These are phyloP conservation scores for Lamellibrachia satsuma DNA, from an alignment of 2,888 invertebrate genomes.

Conservation along the genomic window DNA sequence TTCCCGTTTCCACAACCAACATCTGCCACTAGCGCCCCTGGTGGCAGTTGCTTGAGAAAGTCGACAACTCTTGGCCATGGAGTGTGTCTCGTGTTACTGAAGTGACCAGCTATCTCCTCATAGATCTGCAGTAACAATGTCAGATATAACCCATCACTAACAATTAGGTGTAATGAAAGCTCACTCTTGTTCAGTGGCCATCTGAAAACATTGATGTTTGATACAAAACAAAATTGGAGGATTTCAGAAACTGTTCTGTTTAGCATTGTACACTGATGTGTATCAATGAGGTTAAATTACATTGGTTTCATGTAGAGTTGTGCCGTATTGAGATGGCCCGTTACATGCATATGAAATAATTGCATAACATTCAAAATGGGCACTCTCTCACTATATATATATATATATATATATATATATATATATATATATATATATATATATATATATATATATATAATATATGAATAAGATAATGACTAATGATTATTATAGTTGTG, in stretches of 20 bases:
- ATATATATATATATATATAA: too few relatives aligned
- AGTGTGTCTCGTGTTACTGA: constrained; percentile 91
- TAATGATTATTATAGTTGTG: not conserved
- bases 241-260: too few relatives aligned
- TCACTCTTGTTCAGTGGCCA: not conserved
- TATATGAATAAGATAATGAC: too few relatives aligned
- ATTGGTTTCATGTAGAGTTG: too few relatives aligned
- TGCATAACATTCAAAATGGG: too few relatives aligned
- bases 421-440: not conserved
- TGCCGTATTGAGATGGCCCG: too few relatives aligned
- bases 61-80: constrained; percentile 91
- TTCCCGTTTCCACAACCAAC: constrained; percentile 99
- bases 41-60: constrained; percentile 73
- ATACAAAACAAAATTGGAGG: not conserved
- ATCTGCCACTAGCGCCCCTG: constrained; percentile 80
- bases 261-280: too few relatives aligned
- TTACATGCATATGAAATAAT: too few relatives aligned
- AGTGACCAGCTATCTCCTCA: constrained; percentile 92
- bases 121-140: constrained; percentile 77
- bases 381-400: too few relatives aligned
- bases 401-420: not conserved
- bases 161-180: not conserved
- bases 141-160: not conserved
- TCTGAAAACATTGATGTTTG: not conserved
- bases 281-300: too few relatives aligned